Percentiles rank a stretch among this genome's conserved stretches.
Evolutionary conservation across 2,113 vertebrate species (phyloP).

Genomic region (Corythornis vintsioides): DNA sequence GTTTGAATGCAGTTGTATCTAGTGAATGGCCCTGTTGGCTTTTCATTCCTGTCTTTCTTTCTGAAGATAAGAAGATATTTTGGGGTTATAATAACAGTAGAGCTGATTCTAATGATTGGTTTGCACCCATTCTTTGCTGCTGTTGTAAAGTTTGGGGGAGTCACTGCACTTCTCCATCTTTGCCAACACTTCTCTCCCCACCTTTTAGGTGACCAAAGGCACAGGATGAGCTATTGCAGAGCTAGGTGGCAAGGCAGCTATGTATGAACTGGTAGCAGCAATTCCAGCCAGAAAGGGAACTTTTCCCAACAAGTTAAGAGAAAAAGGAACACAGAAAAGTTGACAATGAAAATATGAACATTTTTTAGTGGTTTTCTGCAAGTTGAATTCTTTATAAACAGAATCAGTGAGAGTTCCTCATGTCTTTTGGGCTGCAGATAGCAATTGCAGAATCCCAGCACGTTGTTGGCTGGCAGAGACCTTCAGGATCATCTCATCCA

Average conservation of each 20-base stretch:
- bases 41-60: neutral
- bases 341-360: neutral
- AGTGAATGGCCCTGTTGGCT: fast-evolving
- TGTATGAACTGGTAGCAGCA: neutral
- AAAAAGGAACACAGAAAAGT: neutral
- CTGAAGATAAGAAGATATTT: neutral
- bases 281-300: neutral
- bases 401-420: neutral
- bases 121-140: neutral
- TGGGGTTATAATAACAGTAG: neutral
- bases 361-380: neutral
- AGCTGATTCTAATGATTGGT: neutral
- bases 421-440: neutral
- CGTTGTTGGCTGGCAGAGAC: too few species aligned
- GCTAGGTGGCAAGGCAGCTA: neutral
- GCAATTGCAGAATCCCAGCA: neutral
- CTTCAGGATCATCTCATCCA: too few species aligned
- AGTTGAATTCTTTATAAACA: neutral
- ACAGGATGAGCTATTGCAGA: neutral
- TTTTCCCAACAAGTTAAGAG: neutral
- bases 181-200: neutral
- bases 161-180: neutral
- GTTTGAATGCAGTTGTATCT: neutral
- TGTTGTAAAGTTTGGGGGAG: neutral
- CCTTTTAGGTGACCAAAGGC: neutral